Conservation (phyloP, 64 coral and sea anemone species). For the Pachyseris speciosa region DNA sequence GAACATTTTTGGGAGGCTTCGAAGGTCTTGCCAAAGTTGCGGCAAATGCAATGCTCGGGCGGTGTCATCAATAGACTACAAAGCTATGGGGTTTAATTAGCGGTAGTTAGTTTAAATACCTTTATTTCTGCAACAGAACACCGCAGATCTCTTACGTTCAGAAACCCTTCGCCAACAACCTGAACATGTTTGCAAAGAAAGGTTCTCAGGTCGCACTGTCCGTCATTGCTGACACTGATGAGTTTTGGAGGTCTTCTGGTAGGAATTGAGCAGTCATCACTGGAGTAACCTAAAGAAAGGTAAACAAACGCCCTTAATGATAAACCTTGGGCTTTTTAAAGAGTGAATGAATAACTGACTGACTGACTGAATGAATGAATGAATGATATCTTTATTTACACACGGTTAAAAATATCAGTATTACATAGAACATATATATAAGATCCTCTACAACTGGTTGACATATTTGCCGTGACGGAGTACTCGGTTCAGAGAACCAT, state of each 20-base stretch:
- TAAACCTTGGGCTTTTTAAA: neutral
- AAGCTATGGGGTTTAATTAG: too few relatives aligned
- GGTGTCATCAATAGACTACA: too few relatives aligned
- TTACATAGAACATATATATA: too few relatives aligned
- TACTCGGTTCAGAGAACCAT: too few relatives aligned
- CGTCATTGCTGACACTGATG: neutral
- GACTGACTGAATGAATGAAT: too few relatives aligned
- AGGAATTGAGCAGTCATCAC: constrained; percentile 58
- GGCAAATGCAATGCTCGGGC: too few relatives aligned
- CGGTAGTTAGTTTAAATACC: neutral
- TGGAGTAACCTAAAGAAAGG: neutral
- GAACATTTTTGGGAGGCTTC: too few relatives aligned
- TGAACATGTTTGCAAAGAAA: constrained; percentile 26
- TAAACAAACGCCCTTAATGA: neutral
- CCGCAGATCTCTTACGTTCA: constrained; percentile 38
- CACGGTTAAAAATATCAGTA: too few relatives aligned
- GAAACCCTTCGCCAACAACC: constrained; percentile 45
- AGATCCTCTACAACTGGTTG: too few relatives aligned
- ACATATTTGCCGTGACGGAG: too few relatives aligned
- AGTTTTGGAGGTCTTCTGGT: constrained; percentile 26
- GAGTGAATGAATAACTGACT: neutral
- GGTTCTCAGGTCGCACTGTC: constrained; percentile 14
- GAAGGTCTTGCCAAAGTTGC: too few relatives aligned
- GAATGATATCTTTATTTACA: too few relatives aligned
- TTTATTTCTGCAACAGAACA: constrained; percentile 32